Evolutionary conservation across 2,113 vertebrate genomes (phyloP).

Genomic region (Argyrosomus japonicus): DNA sequence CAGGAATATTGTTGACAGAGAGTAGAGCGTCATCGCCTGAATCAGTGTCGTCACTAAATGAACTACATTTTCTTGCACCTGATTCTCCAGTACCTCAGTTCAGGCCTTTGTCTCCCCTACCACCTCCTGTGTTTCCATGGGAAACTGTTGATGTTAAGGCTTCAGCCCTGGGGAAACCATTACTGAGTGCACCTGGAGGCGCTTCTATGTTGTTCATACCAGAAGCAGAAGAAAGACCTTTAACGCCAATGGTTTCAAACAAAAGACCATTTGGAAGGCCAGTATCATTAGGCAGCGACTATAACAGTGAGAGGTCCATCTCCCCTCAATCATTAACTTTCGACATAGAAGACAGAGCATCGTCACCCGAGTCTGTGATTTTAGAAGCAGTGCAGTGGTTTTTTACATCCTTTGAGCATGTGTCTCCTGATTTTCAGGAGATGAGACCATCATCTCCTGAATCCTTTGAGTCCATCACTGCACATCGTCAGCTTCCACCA

Average conservation of each 20-base stretch:
- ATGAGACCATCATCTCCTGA: constrained; percentile 55
- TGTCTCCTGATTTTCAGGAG: constrained; percentile 41
- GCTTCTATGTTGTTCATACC: neutral
- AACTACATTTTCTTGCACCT: constrained; percentile 52
- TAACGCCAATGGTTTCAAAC: constrained; percentile 75
- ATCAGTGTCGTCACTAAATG: constrained; percentile 57
- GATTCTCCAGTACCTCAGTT: constrained; percentile 68
- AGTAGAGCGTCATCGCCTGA: constrained; percentile 66
- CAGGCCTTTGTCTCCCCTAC: constrained; percentile 75
- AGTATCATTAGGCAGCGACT: constrained; percentile 55
- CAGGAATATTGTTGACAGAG: constrained; percentile 35
- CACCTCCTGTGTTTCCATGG: constrained; percentile 65
- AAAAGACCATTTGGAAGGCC: constrained; percentile 70
- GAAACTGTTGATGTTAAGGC: constrained; percentile 33
- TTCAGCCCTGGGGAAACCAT: neutral
- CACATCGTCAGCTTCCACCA: constrained; percentile 33
- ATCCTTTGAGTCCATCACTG: constrained; percentile 30
- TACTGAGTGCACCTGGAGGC: constrained; percentile 18
- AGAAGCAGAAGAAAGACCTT: constrained; percentile 64
- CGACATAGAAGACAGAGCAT: constrained; percentile 59
- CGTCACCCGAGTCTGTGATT: constrained; percentile 53
- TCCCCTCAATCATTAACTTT: constrained; percentile 66
- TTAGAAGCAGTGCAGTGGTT: constrained; percentile 33
- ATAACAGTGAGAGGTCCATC: constrained; percentile 31
- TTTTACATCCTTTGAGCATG: constrained; percentile 27